phyloP scores from a whole-genome alignment of 2,888 invertebrate genomes.

The Amblyjoppa proteus region DNA sequence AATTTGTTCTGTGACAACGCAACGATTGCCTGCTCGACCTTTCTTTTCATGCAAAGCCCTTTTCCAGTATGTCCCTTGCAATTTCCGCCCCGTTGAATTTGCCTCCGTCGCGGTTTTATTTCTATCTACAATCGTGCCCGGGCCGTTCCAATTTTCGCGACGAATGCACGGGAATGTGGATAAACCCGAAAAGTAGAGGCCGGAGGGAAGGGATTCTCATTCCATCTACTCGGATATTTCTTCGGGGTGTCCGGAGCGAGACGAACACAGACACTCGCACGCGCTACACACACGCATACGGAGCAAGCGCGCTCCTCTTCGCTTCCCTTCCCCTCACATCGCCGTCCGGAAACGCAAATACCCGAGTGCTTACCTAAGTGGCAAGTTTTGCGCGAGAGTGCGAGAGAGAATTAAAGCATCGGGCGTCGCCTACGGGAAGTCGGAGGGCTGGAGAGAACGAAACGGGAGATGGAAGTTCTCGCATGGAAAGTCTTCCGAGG shows the following conservation, averaged over 20 bases:
- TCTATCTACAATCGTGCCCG: constrained; percentile 12
- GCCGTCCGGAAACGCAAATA: constrained; percentile 66
- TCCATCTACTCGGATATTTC: constrained; percentile 42
- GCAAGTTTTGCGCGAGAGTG: constrained; percentile 65
- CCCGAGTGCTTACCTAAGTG: constrained; percentile 67
- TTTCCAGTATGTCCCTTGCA: neutral
- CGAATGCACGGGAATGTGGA: constrained; percentile 18
- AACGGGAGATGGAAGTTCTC: constrained; percentile 52
- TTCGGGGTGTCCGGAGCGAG: constrained; percentile 44
- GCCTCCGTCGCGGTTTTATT: neutral
- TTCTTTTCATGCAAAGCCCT: neutral
- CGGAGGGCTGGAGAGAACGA: constrained; percentile 17
- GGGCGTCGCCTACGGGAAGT: constrained; percentile 20
- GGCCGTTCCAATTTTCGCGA: constrained; percentile 30
- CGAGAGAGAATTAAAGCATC: constrained; percentile 59
- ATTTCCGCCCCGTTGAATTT: neutral
- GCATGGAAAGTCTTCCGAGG: constrained; percentile 52
- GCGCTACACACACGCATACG: neutral
- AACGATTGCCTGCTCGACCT: neutral
- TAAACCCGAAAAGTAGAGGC: constrained; percentile 37
- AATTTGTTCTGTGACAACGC: neutral
- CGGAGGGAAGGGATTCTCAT: constrained; percentile 33
- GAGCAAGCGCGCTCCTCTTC: constrained; percentile 18
- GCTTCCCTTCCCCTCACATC: constrained; percentile 5
- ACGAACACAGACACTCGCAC: constrained; percentile 22